Evolutionary conservation across 2,888 invertebrate genomes (phyloP).

Genomic region (Oscheius sp.): DNA sequence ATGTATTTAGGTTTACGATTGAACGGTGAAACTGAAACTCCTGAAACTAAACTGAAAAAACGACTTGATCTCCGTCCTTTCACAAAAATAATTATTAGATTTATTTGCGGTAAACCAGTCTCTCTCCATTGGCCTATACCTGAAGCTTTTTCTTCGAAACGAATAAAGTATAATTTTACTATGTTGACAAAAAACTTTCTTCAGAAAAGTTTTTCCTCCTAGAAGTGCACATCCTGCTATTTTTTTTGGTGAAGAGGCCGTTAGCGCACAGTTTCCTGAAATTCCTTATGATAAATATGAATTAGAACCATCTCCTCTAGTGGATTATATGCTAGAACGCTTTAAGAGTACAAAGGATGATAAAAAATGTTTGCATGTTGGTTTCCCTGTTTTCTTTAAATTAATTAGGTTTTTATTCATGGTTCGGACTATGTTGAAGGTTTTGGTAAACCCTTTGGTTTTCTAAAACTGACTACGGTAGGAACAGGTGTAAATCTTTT

Average conservation of each 20-base stretch:
- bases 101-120: conserved; percentile 34
- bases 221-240: conserved; percentile 61
- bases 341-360: conserved; percentile 30
- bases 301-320: conserved; percentile 87
- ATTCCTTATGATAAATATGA: conserved; percentile 99
- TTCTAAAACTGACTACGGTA: conserved; percentile 92
- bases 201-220: conserved; percentile 48
- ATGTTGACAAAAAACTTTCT: background rate
- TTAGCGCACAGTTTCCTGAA: conserved; percentile 73
- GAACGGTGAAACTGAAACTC: conserved; percentile 19
- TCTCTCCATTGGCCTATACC: conserved; percentile 98
- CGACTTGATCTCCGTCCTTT: conserved; percentile 28
- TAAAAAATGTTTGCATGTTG: conserved; percentile 35
- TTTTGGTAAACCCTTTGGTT: conserved; percentile 94
- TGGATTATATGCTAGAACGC: conserved; percentile 44
- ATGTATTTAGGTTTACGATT: background rate
- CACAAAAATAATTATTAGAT: conserved; percentile 25
- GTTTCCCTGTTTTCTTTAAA: background rate
- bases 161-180: conserved; percentile 77
- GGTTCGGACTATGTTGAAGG: conserved; percentile 81
- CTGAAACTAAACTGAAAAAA: conserved; percentile 24
- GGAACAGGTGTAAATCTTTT: conserved; percentile 92
- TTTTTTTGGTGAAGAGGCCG: conserved; percentile 38
- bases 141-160: conserved; percentile 96
- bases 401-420: conserved; percentile 83